Percentiles rank a stretch among this genome's conserved stretches.
These are phyloP conservation scores for Hydrolagus colliei DNA, from an alignment of 2,797 vertebrate genomes.

Conservation along the genomic window DNA sequence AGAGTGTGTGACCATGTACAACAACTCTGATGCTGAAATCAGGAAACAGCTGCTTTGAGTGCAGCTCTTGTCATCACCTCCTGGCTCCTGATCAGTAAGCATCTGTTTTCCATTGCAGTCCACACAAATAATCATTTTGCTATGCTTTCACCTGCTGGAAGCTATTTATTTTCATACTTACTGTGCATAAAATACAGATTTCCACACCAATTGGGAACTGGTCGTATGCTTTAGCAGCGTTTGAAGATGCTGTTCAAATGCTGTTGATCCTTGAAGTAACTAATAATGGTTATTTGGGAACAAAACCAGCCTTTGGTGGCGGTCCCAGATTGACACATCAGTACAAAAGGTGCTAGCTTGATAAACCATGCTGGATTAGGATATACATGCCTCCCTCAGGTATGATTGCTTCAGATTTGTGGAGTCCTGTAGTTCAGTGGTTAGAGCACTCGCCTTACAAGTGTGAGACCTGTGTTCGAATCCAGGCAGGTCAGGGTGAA, in stretches of 20 bases:
- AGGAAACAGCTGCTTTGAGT: neutral
- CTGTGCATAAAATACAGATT: neutral
- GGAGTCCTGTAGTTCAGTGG: too few species aligned
- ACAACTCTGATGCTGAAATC: neutral
- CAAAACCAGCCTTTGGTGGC: neutral
- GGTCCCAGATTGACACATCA: neutral
- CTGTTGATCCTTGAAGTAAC: neutral
- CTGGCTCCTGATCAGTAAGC: constrained; percentile 13
- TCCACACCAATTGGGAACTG: neutral
- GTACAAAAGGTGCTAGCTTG: neutral
- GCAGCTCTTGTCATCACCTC: constrained; percentile 10
- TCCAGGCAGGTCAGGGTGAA: too few species aligned
- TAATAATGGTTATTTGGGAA: neutral
- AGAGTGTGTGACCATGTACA: neutral
- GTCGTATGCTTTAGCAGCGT: neutral
- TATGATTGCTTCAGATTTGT: too few species aligned
- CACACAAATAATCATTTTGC: neutral
- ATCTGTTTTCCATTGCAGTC: constrained; percentile 21
- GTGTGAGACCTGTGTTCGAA: too few species aligned
- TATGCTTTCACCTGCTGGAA: constrained; percentile 19
- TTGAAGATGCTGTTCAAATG: neutral
- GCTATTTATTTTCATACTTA: constrained; percentile 13
- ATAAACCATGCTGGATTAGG: too few species aligned
- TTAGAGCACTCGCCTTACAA: too few species aligned
- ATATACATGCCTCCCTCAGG: too few species aligned